Conservation (phyloP, 2,113 vertebrate genomes). For the Ramphastos sulfuratus region DNA sequence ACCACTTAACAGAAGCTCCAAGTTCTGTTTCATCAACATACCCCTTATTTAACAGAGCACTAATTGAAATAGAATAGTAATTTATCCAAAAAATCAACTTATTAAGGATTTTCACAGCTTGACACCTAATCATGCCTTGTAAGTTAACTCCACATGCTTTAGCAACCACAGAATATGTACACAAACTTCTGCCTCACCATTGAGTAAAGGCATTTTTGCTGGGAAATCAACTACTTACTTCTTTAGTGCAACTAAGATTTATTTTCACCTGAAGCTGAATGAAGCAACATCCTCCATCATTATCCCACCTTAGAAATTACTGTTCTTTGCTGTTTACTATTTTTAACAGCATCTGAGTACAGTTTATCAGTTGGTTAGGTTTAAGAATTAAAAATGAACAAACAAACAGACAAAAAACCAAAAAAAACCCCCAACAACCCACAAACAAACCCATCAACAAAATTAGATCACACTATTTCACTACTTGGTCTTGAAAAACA, state of each 20-base stretch:
- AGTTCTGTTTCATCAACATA: slow-evolving; percentile 24
- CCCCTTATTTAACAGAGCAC: slow-evolving; percentile 52
- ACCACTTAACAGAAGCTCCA: slow-evolving; percentile 24
- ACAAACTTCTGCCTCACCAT: slow-evolving; percentile 54
- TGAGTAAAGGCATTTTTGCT: slow-evolving; percentile 61
- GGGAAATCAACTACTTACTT: slow-evolving; percentile 62
- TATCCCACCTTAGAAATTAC: neutral
- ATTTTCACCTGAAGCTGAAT: slow-evolving; percentile 25
- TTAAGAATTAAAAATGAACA: neutral
- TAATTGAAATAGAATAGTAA: slow-evolving; percentile 34
- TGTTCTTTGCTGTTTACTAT: neutral
- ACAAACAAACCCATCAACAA: neutral
- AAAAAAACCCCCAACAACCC: too few species aligned
- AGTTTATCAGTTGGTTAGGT: too few species aligned
- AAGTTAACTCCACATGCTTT: slow-evolving; percentile 31
- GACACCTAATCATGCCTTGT: slow-evolving; percentile 17
- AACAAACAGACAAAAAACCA: neutral
- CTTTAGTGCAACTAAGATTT: too few species aligned
- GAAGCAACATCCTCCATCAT: neutral
- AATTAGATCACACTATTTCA: neutral
- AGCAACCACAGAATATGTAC: slow-evolving; percentile 42
- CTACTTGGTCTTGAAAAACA: slow-evolving; percentile 22
- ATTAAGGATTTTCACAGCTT: slow-evolving; percentile 38
- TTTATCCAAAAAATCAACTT: slow-evolving; percentile 4
- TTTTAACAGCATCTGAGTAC: neutral